Percentiles rank a stretch among this genome's conserved stretches.
Evolutionary conservation across 2,113 vertebrate species (phyloP).

Genomic region (Tringa solitaria): DNA sequence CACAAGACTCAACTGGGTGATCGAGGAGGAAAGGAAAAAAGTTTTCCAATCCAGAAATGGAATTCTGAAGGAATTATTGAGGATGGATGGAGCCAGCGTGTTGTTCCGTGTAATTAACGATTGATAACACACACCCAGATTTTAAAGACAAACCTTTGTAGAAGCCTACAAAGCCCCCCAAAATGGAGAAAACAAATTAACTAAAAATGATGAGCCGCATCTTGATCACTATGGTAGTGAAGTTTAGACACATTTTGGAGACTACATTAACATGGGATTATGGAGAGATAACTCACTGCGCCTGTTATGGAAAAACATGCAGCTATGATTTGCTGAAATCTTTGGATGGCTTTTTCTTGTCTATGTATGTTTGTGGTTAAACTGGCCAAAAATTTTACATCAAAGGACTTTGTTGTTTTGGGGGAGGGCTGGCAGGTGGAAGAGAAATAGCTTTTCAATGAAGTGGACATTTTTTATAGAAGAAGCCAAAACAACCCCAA

Average conservation of each 20-base stretch:
- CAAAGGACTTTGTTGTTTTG: not conserved
- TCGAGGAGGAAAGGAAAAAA: not conserved
- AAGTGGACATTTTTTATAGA: not conserved
- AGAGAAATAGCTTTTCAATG: not conserved
- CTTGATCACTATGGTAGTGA: not conserved
- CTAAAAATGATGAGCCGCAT: not conserved
- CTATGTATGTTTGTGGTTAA: not conserved
- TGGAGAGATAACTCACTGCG: not conserved
- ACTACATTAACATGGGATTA: not conserved
- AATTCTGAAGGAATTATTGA: not conserved
- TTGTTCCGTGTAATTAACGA: rapidly evolving
- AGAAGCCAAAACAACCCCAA: not conserved
- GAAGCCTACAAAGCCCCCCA: not conserved
- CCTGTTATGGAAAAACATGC: not conserved
- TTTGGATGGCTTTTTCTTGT: not conserved
- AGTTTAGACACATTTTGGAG: not conserved
- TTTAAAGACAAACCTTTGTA: not conserved
- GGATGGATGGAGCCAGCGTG: not conserved
- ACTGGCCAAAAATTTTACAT: not conserved
- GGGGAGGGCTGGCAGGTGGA: not conserved
- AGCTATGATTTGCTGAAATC: not conserved
- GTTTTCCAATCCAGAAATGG: not conserved
- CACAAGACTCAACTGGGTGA: not conserved
- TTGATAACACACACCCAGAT: rapidly evolving
- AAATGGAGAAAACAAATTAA: not conserved